These are phyloP conservation scores for Bradynema listronoti DNA, from an alignment of 1,140 invertebrate species.

Conservation along the genomic window DNA sequence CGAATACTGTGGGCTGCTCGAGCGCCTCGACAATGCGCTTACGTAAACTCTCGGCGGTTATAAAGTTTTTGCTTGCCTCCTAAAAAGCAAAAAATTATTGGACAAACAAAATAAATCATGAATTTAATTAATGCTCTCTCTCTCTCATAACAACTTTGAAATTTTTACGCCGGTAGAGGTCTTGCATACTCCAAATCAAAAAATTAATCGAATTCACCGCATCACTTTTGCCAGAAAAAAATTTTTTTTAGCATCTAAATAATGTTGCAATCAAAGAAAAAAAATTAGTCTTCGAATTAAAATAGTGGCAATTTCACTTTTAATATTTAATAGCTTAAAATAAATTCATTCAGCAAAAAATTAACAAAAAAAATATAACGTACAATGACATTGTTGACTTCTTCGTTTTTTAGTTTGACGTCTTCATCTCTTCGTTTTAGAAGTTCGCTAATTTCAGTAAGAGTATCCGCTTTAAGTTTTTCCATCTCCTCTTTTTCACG, in stretches of 20 bases:
- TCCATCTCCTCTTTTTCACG: constrained; percentile 20
- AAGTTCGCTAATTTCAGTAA: constrained; percentile 23
- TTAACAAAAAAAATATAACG: no score
- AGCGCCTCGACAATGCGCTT: constrained; percentile 33
- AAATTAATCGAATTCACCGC: no score
- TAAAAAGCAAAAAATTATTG: constrained; percentile 20
- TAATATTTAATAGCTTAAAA: no score
- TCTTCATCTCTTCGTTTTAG: constrained; percentile 10
- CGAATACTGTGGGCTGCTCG: constrained; percentile 34
- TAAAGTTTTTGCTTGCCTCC: constrained; percentile 39
- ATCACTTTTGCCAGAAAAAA: not conserved
- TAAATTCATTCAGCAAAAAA: no score
- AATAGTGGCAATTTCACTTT: no score
- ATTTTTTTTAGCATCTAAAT: not conserved
- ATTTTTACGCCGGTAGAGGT: not conserved
- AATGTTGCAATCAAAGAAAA: no score
- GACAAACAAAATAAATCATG: not conserved
- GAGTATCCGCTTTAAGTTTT: constrained; percentile 12
- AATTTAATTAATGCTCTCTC: not conserved
- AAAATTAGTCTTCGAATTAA: no score
- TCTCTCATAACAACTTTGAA: not conserved
- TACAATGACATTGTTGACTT: constrained; percentile 27
- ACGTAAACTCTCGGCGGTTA: constrained; percentile 41
- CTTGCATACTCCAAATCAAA: not conserved
- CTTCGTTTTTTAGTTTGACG: constrained; percentile 1